Conservation (phyloP, 2,797 vertebrate genomes). For the Anas georgica region DNA sequence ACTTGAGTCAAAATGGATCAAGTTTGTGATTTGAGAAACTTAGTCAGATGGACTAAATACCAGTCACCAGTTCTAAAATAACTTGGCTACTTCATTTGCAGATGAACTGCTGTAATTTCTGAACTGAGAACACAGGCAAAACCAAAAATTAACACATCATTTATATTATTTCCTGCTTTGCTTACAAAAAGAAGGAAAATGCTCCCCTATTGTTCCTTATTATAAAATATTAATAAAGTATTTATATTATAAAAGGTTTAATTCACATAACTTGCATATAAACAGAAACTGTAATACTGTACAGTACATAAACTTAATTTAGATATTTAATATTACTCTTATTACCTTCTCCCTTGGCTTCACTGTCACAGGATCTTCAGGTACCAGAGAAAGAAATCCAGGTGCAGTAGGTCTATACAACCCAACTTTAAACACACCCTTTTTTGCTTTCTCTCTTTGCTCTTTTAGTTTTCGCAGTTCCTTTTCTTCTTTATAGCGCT, state of each 20-base stretch:
- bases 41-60: not conserved
- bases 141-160: not conserved
- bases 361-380: slow-evolving; percentile 16
- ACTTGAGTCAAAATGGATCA: not conserved
- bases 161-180: not conserved
- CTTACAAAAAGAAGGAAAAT: not conserved
- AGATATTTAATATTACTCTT: not conserved
- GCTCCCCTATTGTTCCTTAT: not conserved
- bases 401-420: slow-evolving; percentile 81
- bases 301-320: not conserved
- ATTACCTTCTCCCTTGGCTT: slow-evolving; percentile 78
- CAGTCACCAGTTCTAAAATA: not conserved
- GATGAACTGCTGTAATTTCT: not conserved
- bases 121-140: not conserved
- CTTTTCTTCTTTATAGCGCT: slow-evolving; percentile 91
- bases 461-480: slow-evolving; percentile 87
- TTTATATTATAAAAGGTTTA: not conserved
- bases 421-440: slow-evolving; percentile 88
- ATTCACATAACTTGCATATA: not conserved
- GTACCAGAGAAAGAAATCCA: slow-evolving; percentile 58
- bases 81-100: not conserved
- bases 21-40: not conserved
- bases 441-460: slow-evolving; percentile 84
- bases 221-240: not conserved
- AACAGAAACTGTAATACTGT: rapidly evolving